Conservation (phyloP, 2,888 invertebrate genomes). For the Blastobasis lacticolella region DNA sequence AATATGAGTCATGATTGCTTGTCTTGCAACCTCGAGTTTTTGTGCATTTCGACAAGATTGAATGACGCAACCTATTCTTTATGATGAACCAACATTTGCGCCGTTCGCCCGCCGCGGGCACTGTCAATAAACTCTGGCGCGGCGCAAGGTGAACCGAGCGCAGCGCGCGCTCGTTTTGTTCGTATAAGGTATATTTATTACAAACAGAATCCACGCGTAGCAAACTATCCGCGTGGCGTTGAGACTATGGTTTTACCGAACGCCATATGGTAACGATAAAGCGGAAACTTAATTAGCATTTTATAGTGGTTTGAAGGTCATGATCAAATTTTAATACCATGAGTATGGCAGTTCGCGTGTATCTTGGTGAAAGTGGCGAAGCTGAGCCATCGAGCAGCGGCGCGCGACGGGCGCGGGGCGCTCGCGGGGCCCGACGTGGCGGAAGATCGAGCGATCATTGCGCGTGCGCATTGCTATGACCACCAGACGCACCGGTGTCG, state of each 20-base stretch:
- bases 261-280: too few species aligned
- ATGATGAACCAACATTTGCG: slow-evolving; percentile 37
- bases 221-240: slow-evolving; percentile 3
- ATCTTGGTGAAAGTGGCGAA: slow-evolving; percentile 67
- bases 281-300: background rate
- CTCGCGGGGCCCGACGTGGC: slow-evolving; percentile 58
- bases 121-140: slow-evolving; percentile 69
- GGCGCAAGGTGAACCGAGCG: slow-evolving; percentile 54
- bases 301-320: slow-evolving; percentile 39
- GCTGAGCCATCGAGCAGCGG: slow-evolving; percentile 60
- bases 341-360: slow-evolving; percentile 41
- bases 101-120: slow-evolving; percentile 33
- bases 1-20: slow-evolving; percentile 20
- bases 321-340: slow-evolving; percentile 36
- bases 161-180: slow-evolving; percentile 38
- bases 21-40: slow-evolving; percentile 47
- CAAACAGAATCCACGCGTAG: slow-evolving; percentile 28
- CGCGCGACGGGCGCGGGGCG: slow-evolving; percentile 54
- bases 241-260: background rate
- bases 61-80: slow-evolving; percentile 55
- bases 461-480: slow-evolving; percentile 33
- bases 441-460: slow-evolving; percentile 53
- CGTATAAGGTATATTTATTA: slow-evolving; percentile 21
- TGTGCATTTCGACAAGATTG: slow-evolving; percentile 38
- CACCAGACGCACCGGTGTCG: slow-evolving; percentile 29